Conservation (phyloP, 2,888 invertebrate species). For the Dolichopus griseipennis region DNA sequence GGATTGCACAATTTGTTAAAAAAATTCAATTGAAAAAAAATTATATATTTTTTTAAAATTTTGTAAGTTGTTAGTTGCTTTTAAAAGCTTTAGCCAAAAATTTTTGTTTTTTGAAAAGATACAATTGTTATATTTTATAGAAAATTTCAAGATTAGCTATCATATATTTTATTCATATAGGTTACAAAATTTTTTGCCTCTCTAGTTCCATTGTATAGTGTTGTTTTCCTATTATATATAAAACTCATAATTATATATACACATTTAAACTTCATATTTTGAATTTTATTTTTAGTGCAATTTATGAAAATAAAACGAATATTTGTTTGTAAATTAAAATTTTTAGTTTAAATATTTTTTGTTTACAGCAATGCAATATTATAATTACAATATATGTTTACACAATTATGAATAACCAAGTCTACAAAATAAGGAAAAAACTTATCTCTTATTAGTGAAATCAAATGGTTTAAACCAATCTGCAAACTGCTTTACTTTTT, state of each 20-base stretch:
- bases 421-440: not conserved
- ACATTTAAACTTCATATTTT: not conserved
- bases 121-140: not conserved
- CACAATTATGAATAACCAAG: not conserved
- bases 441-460: conserved; percentile 35
- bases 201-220: not conserved
- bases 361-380: too few species aligned
- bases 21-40: not conserved
- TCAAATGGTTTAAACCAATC: conserved; percentile 63
- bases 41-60: not conserved
- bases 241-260: not conserved
- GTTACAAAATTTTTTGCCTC: not conserved
- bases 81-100: conserved; percentile 4
- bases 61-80: not conserved
- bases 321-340: not conserved
- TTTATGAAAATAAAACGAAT: not conserved
- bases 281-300: not conserved
- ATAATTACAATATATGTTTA: too few species aligned
- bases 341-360: too few species aligned
- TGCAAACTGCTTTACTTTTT: conserved; percentile 63
- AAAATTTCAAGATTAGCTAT: not conserved
- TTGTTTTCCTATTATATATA: not conserved
- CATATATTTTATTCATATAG: not conserved
- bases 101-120: not conserved
- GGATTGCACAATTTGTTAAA: conserved; percentile 68